Evolutionary conservation across 2,113 vertebrate genomes (phyloP).

Genomic region (Entomyzon cyanotis): DNA sequence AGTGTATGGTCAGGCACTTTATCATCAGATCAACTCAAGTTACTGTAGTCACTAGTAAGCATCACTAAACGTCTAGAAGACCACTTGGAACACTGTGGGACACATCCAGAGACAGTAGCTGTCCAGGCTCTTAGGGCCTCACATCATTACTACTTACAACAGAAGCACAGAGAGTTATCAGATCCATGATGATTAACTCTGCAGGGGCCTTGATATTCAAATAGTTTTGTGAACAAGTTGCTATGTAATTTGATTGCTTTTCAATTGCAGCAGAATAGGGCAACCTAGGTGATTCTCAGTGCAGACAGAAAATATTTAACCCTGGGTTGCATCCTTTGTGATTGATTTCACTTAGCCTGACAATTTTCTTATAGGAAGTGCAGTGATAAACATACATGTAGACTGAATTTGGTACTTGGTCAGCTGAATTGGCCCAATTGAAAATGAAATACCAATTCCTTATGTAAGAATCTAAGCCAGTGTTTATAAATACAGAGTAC

Average conservation of each 20-base stretch:
- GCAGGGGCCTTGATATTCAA: neutral
- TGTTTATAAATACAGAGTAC: neutral
- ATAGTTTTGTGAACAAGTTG: neutral
- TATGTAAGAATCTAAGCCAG: neutral
- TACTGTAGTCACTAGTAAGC: neutral
- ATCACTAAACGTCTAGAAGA: neutral
- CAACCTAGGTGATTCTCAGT: neutral
- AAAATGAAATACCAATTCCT: neutral
- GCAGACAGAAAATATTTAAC: neutral
- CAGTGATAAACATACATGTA: neutral
- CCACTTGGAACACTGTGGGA: neutral
- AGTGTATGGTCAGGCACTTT: neutral
- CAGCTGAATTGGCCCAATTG: neutral
- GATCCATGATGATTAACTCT: neutral
- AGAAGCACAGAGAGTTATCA: neutral
- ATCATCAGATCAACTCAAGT: neutral
- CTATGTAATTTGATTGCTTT: neutral
- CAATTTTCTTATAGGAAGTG: neutral
- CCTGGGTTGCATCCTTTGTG: neutral
- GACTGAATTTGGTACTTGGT: neutral
- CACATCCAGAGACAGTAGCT: neutral
- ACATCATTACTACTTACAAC: neutral
- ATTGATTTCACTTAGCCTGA: neutral
- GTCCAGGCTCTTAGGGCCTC: neutral
- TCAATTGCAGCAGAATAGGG: neutral